Base-by-base conservation (phyloP, 2,888 invertebrate genomes). In the Patella ulyssiponensis region DNA sequence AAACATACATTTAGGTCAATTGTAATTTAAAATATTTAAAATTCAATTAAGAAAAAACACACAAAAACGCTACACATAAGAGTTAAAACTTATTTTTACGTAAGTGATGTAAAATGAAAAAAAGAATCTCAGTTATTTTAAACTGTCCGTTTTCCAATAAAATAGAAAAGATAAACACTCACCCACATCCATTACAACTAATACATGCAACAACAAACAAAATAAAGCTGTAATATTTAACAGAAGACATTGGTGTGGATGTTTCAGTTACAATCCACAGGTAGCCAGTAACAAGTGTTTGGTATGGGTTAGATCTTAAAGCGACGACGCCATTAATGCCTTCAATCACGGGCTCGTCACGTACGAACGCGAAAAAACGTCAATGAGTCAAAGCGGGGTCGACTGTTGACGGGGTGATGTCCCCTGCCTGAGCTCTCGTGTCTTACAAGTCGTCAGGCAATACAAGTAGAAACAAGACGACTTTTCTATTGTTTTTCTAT, bases 171-270 rank as follows among this genome's bases (percentile, higher is more conserved):
- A 3, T 4, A 20, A 64, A 64, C 23, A 64, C 64, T 64, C 23
- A 64, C 64, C 64, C 23, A 64, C 64, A 64, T 64, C 64, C 64
- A 64, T 64, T 64, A 64, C 64, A 64, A 64, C 64, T 23, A 64
- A 23, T 23, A 64, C 20, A 23, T 64, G 23, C 20, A 64, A 23
- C 64, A 64, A 64, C 64, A 64, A 64, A 23, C 20, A 64, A 64
- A 64, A 64, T 64, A n/a, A 64, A 64, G 20, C 64, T 23, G 23
- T 20, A 64, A 64, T 23, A n/a, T 11, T 64, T 64, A 23, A 64
- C 64, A 64, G 20, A 64, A 64, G 64, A 64, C 64, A 64, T 64
- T 64, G 20, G 64, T 64, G 64, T 64, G 23, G 64, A 64, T 64
- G 23, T 20, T 64, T 64, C 23, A 64, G 64, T 23, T 64, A 64